Conservation (phyloP, 2,113 vertebrate genomes). For the Atherinomorus stipes region DNA sequence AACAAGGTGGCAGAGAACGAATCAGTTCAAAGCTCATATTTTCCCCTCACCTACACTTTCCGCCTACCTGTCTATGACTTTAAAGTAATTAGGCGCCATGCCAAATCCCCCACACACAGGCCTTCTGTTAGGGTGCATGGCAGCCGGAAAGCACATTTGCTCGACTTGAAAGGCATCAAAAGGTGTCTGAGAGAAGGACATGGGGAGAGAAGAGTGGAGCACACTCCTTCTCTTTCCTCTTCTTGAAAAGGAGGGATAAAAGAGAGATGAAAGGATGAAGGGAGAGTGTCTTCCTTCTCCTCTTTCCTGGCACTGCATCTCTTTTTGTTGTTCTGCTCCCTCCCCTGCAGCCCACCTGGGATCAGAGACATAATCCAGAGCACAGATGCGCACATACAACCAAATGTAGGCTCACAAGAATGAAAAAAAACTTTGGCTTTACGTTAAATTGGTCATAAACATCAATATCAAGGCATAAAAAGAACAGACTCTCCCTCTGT, state of each 20-base stretch:
- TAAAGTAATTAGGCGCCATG: constrained; percentile 65
- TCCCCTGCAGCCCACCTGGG: constrained; percentile 65
- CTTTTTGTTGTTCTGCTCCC: constrained; percentile 55
- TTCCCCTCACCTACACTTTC: constrained; percentile 46
- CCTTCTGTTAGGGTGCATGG: constrained; percentile 36
- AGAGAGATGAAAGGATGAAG: constrained; percentile 74
- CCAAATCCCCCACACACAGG: constrained; percentile 37
- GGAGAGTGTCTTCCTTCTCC: constrained; percentile 66
- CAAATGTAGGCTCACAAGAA: background rate
- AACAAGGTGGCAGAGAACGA: constrained; percentile 32
- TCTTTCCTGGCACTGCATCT: constrained; percentile 57
- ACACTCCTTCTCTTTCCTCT: background rate
- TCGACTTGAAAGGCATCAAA: constrained; percentile 76
- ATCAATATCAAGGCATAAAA: background rate
- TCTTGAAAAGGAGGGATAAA: constrained; percentile 66
- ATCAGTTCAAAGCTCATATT: constrained; percentile 54
- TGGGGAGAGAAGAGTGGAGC: constrained; percentile 12
- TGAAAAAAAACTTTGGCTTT: background rate
- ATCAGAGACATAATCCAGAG: constrained; percentile 61
- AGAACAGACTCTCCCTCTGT: background rate
- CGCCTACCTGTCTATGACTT: constrained; percentile 64
- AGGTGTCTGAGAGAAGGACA: constrained; percentile 36
- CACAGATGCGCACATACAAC: constrained; percentile 1
- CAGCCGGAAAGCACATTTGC: constrained; percentile 57
- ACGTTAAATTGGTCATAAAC: background rate